Conservation (phyloP, 2,888 invertebrate genomes). For the Athetis lepigone region DNA sequence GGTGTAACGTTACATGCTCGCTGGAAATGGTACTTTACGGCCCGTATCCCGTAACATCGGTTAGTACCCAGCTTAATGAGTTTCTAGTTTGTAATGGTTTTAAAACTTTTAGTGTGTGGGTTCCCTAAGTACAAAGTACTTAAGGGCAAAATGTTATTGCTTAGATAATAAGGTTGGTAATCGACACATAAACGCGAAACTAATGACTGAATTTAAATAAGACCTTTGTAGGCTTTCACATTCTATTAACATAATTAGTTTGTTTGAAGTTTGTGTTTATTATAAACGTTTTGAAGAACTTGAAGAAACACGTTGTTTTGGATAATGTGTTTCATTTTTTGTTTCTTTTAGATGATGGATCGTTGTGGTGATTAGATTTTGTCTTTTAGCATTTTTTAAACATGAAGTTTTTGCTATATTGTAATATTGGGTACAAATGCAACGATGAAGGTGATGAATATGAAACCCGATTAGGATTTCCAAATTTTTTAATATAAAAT, state of each 20-base stretch:
- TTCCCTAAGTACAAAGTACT: not conserved
- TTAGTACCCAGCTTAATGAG: slow-evolving; percentile 28
- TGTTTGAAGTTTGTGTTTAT: slow-evolving; percentile 17
- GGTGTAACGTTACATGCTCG: no score
- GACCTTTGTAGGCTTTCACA: slow-evolving; percentile 33
- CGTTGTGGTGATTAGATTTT: not conserved
- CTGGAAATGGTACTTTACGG: no score
- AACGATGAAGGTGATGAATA: no score
- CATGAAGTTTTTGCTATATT: no score
- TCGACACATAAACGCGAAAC: slow-evolving; percentile 31
- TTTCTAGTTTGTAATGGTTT: slow-evolving; percentile 29
- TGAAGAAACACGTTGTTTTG: not conserved
- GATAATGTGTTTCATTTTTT: not conserved
- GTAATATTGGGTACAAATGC: no score
- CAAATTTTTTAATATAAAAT: no score
- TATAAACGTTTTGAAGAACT: not conserved
- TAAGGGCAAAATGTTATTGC: slow-evolving; percentile 17
- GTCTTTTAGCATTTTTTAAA: not conserved
- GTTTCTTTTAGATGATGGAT: not conserved
- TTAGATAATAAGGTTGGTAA: slow-evolving; percentile 21
- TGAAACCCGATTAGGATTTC: no score
- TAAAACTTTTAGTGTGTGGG: slow-evolving; percentile 12
- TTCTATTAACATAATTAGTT: slow-evolving; percentile 16
- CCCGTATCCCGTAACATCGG: no score
- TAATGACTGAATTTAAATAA: slow-evolving; percentile 43